Evolutionary conservation across 1,140 invertebrate genomes (phyloP).

Genomic region (Zaprionus vittiger): DNA sequence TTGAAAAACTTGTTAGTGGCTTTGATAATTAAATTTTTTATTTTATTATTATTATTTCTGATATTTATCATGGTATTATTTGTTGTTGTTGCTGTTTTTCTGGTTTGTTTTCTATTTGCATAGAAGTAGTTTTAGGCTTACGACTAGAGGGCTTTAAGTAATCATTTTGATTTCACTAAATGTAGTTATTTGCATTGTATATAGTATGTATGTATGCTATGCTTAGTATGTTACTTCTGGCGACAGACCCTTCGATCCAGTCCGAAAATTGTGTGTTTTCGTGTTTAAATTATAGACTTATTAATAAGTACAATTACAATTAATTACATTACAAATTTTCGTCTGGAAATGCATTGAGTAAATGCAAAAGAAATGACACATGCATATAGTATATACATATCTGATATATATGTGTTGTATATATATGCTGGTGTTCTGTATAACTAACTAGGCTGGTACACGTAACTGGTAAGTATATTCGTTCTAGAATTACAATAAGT

Average conservation of each 20-base stretch:
- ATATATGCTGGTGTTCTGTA: slow-evolving; percentile 8
- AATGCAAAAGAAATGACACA: slow-evolving; percentile 72
- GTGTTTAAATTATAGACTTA: slow-evolving; percentile 61
- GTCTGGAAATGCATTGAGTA: slow-evolving; percentile 78
- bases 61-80: slow-evolving; percentile 51
- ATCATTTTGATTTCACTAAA: slow-evolving; percentile 78
- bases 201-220: slow-evolving; percentile 12
- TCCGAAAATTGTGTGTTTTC: slow-evolving; percentile 14
- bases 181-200: slow-evolving; percentile 61
- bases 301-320: slow-evolving; percentile 66
- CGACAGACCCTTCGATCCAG: slow-evolving; percentile 23
- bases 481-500: slow-evolving; percentile 72
- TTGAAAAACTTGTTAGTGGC: slow-evolving; percentile 11
- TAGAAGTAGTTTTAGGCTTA: slow-evolving; percentile 61
- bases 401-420: slow-evolving; percentile 21
- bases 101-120: slow-evolving; percentile 33
- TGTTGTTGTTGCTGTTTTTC: slow-evolving; percentile 12
- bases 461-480: slow-evolving; percentile 50
- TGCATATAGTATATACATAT: slow-evolving; percentile 16
- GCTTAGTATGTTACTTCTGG: slow-evolving; percentile 24
- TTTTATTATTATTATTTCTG: slow-evolving; percentile 46
- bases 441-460: slow-evolving; percentile 64
- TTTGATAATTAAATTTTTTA: slow-evolving; percentile 73
- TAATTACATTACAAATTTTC: slow-evolving; percentile 73
- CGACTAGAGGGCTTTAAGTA: slow-evolving; percentile 69